Conservation (phyloP, 2,113 vertebrate species). For the Girardinichthys multiradiatus region DNA sequence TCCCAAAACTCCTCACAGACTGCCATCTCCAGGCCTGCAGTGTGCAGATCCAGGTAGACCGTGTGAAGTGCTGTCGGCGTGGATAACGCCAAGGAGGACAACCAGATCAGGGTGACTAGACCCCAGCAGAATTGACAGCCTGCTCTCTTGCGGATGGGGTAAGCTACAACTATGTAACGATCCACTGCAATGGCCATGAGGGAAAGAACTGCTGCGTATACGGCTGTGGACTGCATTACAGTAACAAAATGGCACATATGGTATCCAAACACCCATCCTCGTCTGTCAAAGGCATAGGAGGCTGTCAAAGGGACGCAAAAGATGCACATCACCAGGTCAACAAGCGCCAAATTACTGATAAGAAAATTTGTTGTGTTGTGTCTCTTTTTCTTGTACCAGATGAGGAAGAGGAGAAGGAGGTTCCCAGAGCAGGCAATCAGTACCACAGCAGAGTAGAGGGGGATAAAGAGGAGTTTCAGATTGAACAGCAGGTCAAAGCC, state of each 20-base stretch:
- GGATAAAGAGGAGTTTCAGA: slow-evolving; percentile 86
- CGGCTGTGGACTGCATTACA: slow-evolving; percentile 84
- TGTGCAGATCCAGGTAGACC: slow-evolving; percentile 83
- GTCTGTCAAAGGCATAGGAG: slow-evolving; percentile 86
- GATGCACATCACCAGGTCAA: slow-evolving; percentile 88
- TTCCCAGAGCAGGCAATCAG: slow-evolving; percentile 84
- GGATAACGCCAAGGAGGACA: slow-evolving; percentile 80
- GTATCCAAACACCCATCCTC: slow-evolving; percentile 86
- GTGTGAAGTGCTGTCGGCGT: slow-evolving; percentile 82
- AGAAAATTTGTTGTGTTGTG: slow-evolving; percentile 90
- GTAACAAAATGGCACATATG: slow-evolving; percentile 86
- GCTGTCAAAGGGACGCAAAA: slow-evolving; percentile 87
- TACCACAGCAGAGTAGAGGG: slow-evolving; percentile 82
- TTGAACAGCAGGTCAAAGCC: slow-evolving; percentile 85
- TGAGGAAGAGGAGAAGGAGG: slow-evolving; percentile 86
- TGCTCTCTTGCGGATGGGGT: slow-evolving; percentile 82
- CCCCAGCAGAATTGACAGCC: slow-evolving; percentile 79
- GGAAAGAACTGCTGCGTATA: slow-evolving; percentile 86
- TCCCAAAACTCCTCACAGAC: slow-evolving; percentile 90
- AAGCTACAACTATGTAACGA: slow-evolving; percentile 86
- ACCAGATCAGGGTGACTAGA: slow-evolving; percentile 82
- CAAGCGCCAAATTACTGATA: slow-evolving; percentile 85
- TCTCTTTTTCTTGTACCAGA: slow-evolving; percentile 85
- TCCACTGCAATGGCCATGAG: slow-evolving; percentile 89
- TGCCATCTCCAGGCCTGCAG: slow-evolving; percentile 83